Base-by-base conservation (phyloP, 2,113 vertebrate species). In the Xiphorhynchus elegans region DNA sequence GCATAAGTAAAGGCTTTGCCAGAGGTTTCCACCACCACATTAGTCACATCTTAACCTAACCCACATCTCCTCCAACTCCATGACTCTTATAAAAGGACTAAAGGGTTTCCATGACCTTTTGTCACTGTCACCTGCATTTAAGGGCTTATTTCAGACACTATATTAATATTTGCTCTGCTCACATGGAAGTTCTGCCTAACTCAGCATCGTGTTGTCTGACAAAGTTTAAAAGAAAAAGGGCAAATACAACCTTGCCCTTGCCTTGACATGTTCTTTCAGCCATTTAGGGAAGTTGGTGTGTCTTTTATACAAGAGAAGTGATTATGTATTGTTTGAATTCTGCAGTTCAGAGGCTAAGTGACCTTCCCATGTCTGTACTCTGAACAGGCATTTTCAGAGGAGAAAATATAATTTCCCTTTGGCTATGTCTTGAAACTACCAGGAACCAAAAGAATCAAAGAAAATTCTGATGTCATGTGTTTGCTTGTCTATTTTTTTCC, bases 261-360 rank as follows among this genome's bases (percentile, higher is more conserved):
- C 35, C 62, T 49, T 29, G 42, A 31, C 2, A 0, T 49, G 39
- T 20, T 87, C 37, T 74, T 88, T 35, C 69, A 69, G 55, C 13
- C 3, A 0, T 15, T 78, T n/a, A 7, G 26, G 46, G 63, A 68
- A 50, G n/a, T 1, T 31, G 26, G 3, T 23, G 8, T 31, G 11
- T n/a, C 31, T 15, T 62, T 52, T 66, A 16, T 2, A 11, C 21
- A 49, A 44, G 18, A 33, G 78, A 84, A 74, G 7, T 1, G 53
- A 70, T 52, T n/a, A 46, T 10, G 5, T 7, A 10, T 18, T 60
- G 7, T 8, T 84, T 87, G 37, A 88, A 35, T 84, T 67, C 39
- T 70, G 14, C 17, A 35, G 4, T 35, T 69, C 31, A 28, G 50
- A 85, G 23, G 9, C 7, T 31, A 11, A 87, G 28, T 35, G 56